A percentile compares a stretch with the other conserved stretches of the same genome.
phyloP scores from a whole-genome alignment of 2,888 invertebrate genomes.

The Idaea biselata region DNA sequence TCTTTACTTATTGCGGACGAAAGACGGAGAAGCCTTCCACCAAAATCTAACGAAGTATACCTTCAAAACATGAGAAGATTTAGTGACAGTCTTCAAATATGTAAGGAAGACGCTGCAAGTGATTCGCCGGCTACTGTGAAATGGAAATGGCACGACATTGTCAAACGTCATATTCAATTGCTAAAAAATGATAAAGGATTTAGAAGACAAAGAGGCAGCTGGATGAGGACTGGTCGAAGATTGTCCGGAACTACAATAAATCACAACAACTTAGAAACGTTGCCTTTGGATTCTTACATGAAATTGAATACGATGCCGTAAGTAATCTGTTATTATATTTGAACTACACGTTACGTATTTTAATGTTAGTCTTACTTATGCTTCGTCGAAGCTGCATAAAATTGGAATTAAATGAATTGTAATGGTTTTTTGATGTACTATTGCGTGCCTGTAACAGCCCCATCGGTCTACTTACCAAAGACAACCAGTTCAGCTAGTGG shows the following conservation, averaged over 20 bases:
- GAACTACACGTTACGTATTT: background rate
- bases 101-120: constrained; percentile 77
- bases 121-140: constrained; percentile 75
- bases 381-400: constrained; percentile 3
- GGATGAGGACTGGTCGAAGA: constrained; percentile 72
- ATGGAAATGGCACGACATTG: constrained; percentile 78
- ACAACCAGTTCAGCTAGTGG: constrained; percentile 50
- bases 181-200: constrained; percentile 74
- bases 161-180: constrained; percentile 72
- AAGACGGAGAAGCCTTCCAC: constrained; percentile 73
- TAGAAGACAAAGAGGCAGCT: constrained; percentile 71
- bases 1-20: constrained; percentile 68
- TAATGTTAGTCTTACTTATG: constrained; percentile 7
- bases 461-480: constrained; percentile 52
- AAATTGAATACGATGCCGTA: constrained; percentile 74
- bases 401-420: constrained; percentile 17
- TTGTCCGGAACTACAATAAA: constrained; percentile 62
- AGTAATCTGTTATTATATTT: constrained; percentile 41
- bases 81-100: constrained; percentile 75
- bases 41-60: constrained; percentile 75
- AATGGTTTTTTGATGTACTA: constrained; percentile 35
- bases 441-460: constrained; percentile 44
- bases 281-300: constrained; percentile 68
- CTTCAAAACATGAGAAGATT: constrained; percentile 75
- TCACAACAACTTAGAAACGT: constrained; percentile 54